Percentiles rank a stretch among this genome's conserved stretches.
These are phyloP conservation scores for Cyclophora punctaria DNA, from an alignment of 2,888 invertebrate genomes.

Conservation along the genomic window DNA sequence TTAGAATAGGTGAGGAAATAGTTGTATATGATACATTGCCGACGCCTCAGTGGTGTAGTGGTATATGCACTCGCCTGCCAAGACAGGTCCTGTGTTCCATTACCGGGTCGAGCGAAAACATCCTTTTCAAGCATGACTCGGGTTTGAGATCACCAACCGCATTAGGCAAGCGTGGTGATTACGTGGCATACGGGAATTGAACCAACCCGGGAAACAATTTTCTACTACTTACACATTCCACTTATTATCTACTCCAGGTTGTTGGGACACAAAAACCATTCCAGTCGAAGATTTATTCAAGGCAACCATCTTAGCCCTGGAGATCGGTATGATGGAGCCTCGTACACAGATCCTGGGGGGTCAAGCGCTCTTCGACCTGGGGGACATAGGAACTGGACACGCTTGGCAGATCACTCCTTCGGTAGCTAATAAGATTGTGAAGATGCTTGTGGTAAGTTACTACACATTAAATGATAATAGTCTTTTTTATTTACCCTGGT, in stretches of 20 bases:
- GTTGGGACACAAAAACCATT: constrained; percentile 83
- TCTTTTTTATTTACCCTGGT: too few relatives aligned
- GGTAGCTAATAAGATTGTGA: constrained; percentile 79
- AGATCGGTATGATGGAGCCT: constrained; percentile 83
- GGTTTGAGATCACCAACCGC: too few relatives aligned
- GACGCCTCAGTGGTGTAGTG: too few relatives aligned
- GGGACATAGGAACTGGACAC: constrained; percentile 81
- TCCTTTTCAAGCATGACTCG: too few relatives aligned
- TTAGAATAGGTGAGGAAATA: constrained; percentile 76
- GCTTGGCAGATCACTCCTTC: constrained; percentile 83
- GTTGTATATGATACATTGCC: neutral
- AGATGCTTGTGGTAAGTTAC: constrained; percentile 78
- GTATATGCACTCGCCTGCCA: too few relatives aligned
- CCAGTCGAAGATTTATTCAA: constrained; percentile 82
- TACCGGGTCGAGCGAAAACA: too few relatives aligned
- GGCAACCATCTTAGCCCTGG: constrained; percentile 80
- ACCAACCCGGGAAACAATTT: too few relatives aligned
- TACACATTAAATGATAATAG: too few relatives aligned
- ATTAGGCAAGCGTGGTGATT: too few relatives aligned
- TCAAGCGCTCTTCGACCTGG: constrained; percentile 83
- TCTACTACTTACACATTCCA: neutral
- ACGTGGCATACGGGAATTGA: too few relatives aligned
- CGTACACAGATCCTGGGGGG: constrained; percentile 85
- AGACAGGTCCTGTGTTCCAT: too few relatives aligned
- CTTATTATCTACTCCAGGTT: constrained; percentile 58